A percentile compares a stretch with the other conserved stretches of the same genome.
Evolutionary conservation across 2,113 vertebrate species (phyloP).

Genomic region (Rousettus leschenaultii): DNA sequence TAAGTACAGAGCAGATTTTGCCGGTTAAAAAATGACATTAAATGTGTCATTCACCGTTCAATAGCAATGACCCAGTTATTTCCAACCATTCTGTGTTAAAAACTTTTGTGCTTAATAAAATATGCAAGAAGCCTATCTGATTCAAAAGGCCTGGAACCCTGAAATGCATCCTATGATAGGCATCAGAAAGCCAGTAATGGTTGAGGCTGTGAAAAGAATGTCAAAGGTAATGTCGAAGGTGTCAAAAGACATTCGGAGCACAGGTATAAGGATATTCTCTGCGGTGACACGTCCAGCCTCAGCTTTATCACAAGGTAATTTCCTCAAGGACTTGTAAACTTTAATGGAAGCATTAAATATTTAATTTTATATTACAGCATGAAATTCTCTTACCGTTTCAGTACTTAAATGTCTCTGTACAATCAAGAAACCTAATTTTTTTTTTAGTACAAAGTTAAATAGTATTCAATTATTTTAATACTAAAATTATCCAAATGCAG

Average conservation of each 20-base stretch:
- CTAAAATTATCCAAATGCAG: background rate
- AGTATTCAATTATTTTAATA: slow-evolving; percentile 27
- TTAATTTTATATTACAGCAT: slow-evolving; percentile 55
- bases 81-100: slow-evolving; percentile 42
- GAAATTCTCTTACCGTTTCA: slow-evolving; percentile 2
- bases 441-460: slow-evolving; percentile 44
- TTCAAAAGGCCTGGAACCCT: slow-evolving; percentile 25
- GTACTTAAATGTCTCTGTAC: background rate
- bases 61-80: slow-evolving; percentile 55
- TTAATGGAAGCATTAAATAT: slow-evolving; percentile 62
- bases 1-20: slow-evolving; percentile 20
- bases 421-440: slow-evolving; percentile 28
- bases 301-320: slow-evolving; percentile 51
- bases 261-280: background rate
- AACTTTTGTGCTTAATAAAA: slow-evolving; percentile 57
- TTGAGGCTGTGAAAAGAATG: slow-evolving; percentile 18
- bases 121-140: slow-evolving; percentile 56
- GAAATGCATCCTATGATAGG: slow-evolving; percentile 28
- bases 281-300: background rate
- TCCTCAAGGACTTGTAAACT: slow-evolving; percentile 54
- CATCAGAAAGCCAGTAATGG: slow-evolving; percentile 10
- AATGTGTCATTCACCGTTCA: slow-evolving; percentile 48
- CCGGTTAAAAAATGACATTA: slow-evolving; percentile 54
- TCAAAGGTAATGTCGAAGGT: slow-evolving; percentile 16
- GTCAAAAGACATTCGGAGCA: slow-evolving; percentile 4